Percentiles rank a stretch among this genome's conserved stretches.
Evolutionary conservation across 2,888 invertebrate species (phyloP).

Genomic region (Oscheius sp.): DNA sequence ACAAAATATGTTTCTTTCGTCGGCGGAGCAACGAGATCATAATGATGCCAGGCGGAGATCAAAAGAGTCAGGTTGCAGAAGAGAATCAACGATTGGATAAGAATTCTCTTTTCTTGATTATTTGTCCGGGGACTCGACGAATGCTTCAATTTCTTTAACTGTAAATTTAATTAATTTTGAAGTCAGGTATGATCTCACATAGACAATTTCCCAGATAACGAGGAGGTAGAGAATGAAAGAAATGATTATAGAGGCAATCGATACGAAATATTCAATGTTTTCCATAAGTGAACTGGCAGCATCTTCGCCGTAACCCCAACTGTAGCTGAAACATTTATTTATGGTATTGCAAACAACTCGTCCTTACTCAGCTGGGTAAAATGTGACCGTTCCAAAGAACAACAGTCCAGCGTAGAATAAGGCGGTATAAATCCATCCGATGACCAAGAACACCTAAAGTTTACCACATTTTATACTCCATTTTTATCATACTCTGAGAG

Average conservation of each 20-base stretch:
- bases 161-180: no score
- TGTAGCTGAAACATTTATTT: slow-evolving; percentile 5
- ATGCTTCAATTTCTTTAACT: neutral
- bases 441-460: slow-evolving; percentile 4
- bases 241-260: neutral
- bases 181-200: no score
- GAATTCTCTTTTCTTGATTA: slow-evolving; percentile 9
- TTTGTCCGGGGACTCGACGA: neutral
- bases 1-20: slow-evolving; percentile 13
- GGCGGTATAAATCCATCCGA: slow-evolving; percentile 19
- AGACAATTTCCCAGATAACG: neutral
- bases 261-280: slow-evolving; percentile 5
- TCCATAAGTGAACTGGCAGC: neutral
- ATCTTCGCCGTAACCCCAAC: slow-evolving; percentile 16
- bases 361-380: slow-evolving; percentile 6
- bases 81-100: slow-evolving; percentile 22
- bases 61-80: slow-evolving; percentile 29
- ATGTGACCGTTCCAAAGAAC: slow-evolving; percentile 10
- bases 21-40: slow-evolving; percentile 8
- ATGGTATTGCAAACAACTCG: neutral
- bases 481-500: slow-evolving; percentile 3
- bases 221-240: slow-evolving; percentile 9
- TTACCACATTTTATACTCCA: neutral
- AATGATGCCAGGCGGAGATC: slow-evolving; percentile 22
- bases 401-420: slow-evolving; percentile 3